Conservation (phyloP, 2,888 invertebrate species). For the Ethmia dodecea region DNA sequence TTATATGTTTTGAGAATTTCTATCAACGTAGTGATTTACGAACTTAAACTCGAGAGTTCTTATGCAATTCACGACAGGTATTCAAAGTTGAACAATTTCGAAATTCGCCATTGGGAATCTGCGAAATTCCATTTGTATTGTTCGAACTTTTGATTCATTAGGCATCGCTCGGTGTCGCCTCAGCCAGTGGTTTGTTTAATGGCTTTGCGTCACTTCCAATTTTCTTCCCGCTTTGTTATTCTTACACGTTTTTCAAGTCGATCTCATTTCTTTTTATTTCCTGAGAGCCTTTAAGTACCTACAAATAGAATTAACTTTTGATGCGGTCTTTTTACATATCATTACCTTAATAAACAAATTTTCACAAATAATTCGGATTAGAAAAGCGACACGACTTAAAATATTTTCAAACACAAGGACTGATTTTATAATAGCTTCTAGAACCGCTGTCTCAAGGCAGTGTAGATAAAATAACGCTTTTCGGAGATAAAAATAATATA, state of each 20-base stretch:
- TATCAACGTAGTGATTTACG: neutral
- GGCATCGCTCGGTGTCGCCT: constrained; percentile 26
- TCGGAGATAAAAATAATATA: constrained; percentile 12
- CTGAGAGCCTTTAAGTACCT: constrained; percentile 34
- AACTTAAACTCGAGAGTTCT: no score
- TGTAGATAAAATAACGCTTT: constrained; percentile 4
- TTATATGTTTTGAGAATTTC: neutral
- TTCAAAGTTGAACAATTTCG: constrained; percentile 9
- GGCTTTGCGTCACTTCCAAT: constrained; percentile 54
- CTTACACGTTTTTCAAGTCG: constrained; percentile 57
- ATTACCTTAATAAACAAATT: no score
- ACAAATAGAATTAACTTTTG: neutral
- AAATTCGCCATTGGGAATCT: constrained; percentile 16
- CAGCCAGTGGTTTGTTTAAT: constrained; percentile 43
- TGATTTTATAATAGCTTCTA: no score
- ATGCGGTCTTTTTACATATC: no score
- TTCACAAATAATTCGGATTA: no score
- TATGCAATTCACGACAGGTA: no score
- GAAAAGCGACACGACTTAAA: no score
- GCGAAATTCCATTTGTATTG: constrained; percentile 32
- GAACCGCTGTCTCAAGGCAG: no score
- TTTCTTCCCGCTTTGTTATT: constrained; percentile 53
- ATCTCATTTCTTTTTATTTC: constrained; percentile 52
- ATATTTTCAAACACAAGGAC: no score
- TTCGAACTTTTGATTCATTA: constrained; percentile 48